These are phyloP conservation scores for Mobula birostris DNA, from an alignment of 2,113 vertebrate genomes.

Conservation along the genomic window DNA sequence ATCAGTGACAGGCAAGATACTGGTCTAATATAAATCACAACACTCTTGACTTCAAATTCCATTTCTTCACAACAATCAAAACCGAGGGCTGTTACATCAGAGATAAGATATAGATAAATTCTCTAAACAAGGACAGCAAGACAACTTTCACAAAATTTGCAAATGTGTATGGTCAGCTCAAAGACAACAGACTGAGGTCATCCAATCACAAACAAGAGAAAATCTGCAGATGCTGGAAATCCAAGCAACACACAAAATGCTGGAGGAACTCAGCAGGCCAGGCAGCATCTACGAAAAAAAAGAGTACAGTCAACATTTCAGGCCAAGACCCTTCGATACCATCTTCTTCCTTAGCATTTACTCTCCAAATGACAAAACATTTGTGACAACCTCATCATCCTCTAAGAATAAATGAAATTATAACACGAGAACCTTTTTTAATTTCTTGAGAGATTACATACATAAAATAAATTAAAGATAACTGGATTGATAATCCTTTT, in stretches of 20 bases:
- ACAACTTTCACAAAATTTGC: background rate
- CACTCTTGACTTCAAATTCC: background rate
- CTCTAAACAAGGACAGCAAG: background rate
- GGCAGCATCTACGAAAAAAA: no score
- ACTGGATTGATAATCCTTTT: background rate
- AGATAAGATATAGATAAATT: background rate
- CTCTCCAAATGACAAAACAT: background rate
- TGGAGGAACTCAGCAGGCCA: no score
- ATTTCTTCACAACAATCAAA: background rate
- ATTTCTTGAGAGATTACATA: background rate
- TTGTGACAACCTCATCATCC: background rate
- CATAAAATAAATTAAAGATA: background rate
- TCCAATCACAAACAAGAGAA: no score
- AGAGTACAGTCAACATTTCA: no score
- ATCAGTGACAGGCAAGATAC: background rate
- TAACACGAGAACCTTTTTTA: background rate
- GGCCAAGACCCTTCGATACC: background rate
- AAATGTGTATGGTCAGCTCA: background rate
- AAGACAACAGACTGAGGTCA: background rate
- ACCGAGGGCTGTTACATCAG: background rate
- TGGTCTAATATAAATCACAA: background rate
- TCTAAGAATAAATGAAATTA: background rate
- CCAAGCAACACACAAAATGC: no score
- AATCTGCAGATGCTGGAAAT: no score
- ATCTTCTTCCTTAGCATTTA: background rate